A percentile compares a stretch with the other conserved stretches of the same genome.
These are phyloP conservation scores for Chaenogobius annularis DNA, from an alignment of 2,113 vertebrate genomes.

Conservation along the genomic window DNA sequence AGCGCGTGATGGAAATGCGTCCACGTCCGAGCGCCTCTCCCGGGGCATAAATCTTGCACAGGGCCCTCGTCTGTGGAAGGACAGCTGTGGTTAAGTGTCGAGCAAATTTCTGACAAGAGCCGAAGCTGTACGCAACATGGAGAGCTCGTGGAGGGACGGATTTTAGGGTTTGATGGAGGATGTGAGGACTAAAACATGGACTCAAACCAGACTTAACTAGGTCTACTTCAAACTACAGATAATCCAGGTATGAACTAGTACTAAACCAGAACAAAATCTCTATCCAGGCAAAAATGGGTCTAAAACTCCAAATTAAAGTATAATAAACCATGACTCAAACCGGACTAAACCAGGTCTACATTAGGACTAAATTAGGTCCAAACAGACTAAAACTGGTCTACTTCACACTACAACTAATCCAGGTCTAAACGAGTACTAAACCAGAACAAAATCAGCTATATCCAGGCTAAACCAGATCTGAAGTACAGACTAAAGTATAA, in stretches of 20 bases:
- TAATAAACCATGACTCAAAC: no score
- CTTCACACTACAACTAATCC: neutral
- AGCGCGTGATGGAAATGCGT: conserved; percentile 46
- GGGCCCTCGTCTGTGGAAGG: conserved; percentile 36
- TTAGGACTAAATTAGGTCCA: neutral
- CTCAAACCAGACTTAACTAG: neutral
- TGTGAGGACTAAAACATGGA: neutral
- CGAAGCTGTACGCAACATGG: conserved; percentile 19
- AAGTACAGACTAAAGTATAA: no score
- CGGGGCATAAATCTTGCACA: conserved; percentile 53
- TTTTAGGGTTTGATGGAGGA: neutral
- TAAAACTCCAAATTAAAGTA: no score
- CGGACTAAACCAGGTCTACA: neutral
- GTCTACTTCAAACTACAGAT: no score
- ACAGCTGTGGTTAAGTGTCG: conserved; percentile 64
- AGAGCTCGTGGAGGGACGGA: neutral
- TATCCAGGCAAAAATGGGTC: no score
- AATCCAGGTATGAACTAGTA: no score
- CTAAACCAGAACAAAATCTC: neutral
- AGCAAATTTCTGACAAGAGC: conserved; percentile 54
- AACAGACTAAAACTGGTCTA: no score
- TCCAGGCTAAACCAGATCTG: neutral
- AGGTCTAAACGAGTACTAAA: neutral
- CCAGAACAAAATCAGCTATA: neutral
- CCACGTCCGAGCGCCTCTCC: conserved; percentile 46